phyloP scores from a whole-genome alignment of 1,140 invertebrate genomes.

The Diabrotica undecimpunctata region DNA sequence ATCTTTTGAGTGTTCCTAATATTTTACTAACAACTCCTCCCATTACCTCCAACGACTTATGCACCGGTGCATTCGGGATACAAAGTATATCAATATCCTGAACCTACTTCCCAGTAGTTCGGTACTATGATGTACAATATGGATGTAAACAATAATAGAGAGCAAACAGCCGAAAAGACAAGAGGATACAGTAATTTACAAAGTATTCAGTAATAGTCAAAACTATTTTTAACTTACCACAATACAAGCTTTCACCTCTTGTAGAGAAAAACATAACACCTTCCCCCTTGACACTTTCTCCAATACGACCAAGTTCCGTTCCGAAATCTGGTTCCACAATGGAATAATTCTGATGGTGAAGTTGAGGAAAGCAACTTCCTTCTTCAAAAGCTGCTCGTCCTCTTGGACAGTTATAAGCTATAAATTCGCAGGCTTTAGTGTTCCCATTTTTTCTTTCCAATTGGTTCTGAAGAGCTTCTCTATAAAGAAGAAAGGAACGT shows the following conservation, averaged over 20 bases:
- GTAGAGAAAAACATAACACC: constrained; percentile 48
- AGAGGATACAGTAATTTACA: no score
- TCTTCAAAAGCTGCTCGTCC: constrained; percentile 40
- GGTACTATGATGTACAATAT: no score
- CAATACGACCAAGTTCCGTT: constrained; percentile 39
- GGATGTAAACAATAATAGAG: no score
- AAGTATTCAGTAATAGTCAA: no score
- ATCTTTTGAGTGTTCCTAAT: no score
- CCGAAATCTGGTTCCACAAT: constrained; percentile 37
- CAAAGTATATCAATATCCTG: no score
- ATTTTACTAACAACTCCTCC: no score
- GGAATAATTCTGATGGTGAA: constrained; percentile 29
- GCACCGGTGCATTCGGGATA: no score
- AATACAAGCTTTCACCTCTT: constrained; percentile 39
- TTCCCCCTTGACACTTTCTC: constrained; percentile 42
- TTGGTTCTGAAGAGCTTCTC: constrained; percentile 43
- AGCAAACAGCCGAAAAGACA: no score
- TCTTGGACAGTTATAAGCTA: constrained; percentile 43
- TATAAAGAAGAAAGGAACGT: constrained; percentile 44
- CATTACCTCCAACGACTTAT: no score
- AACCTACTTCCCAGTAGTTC: no score
- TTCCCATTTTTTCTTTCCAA: constrained; percentile 20
- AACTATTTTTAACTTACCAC: constrained; percentile 37
- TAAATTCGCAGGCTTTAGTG: constrained; percentile 41
- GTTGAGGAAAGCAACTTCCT: constrained; percentile 45